Conservation (phyloP, 2,113 vertebrate genomes). For the Alethe diademata region DNA sequence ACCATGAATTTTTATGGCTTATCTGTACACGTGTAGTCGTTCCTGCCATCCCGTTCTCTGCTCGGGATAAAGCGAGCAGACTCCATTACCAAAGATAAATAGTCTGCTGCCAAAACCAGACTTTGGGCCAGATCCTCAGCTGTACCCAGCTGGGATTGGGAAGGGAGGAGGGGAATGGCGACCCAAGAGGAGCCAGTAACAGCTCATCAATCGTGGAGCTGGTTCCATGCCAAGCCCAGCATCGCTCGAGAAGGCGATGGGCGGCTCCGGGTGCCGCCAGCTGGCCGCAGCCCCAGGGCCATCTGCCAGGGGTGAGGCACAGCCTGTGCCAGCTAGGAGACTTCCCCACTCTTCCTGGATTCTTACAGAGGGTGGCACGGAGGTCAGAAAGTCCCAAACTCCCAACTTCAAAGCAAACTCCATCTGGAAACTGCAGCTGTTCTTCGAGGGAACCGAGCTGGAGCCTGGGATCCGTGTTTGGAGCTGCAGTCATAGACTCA, state of each 20-base stretch:
- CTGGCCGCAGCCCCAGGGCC: conserved; percentile 23
- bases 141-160: conserved; percentile 24
- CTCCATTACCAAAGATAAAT: neutral
- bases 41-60: neutral
- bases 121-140: conserved; percentile 34
- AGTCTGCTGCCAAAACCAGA: neutral
- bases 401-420: conserved; percentile 28
- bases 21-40: neutral
- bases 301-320: neutral
- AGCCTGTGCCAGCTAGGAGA: neutral
- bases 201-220: conserved; percentile 49
- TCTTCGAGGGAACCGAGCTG: neutral
- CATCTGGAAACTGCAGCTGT: conserved; percentile 37
- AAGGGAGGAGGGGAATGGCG: neutral
- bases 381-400: conserved; percentile 15
- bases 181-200: conserved; percentile 36
- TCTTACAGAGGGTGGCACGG: neutral
- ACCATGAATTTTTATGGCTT: conserved; percentile 13
- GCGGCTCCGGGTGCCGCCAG: neutral
- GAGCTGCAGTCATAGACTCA: neutral
- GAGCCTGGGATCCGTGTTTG: neutral
- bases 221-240: conserved; percentile 21
- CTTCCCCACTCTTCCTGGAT: neutral
- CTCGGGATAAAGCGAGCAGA: neutral
- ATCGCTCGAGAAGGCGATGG: neutral